Base-by-base conservation (phyloP, 1,140 invertebrate species). In the Bombus picipes region DNA sequence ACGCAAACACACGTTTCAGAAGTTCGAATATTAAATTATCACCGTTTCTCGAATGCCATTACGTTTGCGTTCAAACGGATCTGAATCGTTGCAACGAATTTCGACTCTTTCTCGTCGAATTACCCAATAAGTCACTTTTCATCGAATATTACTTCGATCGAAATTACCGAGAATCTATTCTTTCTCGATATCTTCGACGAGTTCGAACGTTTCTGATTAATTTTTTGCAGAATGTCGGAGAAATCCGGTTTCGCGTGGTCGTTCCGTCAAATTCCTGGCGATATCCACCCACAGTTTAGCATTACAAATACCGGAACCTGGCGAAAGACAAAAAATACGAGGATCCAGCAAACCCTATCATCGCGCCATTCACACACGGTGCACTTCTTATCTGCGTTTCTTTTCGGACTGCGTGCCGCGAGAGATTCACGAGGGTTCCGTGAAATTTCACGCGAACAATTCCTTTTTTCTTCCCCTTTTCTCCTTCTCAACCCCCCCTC, bases 301-400 rank as follows among this genome's bases (percentile, higher is more conserved):
- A 68, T 41, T 32, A 32, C 34, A 53, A 83, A 57, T 70, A 77
- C 43, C 43, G 47, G 43, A 76, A 77, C 62, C 34, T 8, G 32
- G 9, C 1, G 9, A 9, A 18, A 1, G 43, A 32, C 32, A 83
- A 77, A 70, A 83, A 83, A 47, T 59, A 43, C 65, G 82, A 53
- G 18, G 37, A 57, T 78, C 47, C 39, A n/a, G 41, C 74, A 12
- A 70, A 41, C 47, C 15, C 73, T 83, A 83, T 83, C 81, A 70
- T 41, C 71, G 41, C 32, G 28, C 62, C 43, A 77, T 83, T 70
- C 82, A 83, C 37, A n/a, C n/a, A n/a, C n/a, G 62, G 8, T 34
- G 65, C 74, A 12, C 62, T 83, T 83, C 74, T 83, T 78, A 83
- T 83, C 74, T 77, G 34, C 62, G 81, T 78, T 83, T 78, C 74